Evolutionary conservation across 2,888 invertebrate genomes (phyloP), one percentile per base, ranked within the genome.

Genomic region (Leptopilina myrica): DNA sequence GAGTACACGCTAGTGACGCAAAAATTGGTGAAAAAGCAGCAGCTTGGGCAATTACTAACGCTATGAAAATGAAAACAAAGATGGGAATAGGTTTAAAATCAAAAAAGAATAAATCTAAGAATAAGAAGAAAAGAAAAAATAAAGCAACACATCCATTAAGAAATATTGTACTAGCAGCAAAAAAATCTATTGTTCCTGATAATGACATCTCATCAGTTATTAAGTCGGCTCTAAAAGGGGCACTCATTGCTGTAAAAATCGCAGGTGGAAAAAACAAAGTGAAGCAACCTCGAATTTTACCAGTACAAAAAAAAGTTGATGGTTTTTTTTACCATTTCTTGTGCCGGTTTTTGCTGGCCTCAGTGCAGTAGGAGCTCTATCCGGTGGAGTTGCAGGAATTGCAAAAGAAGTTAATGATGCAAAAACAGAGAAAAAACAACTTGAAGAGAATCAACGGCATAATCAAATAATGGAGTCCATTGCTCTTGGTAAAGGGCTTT

Each of bases 401-500:
- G 66, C 43, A 40, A 77, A 81, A 59, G 59, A n/a, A 8, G 59
- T 59, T 59, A 59, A 14, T n/a, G 6, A 59, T n/a, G 59, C n/a
- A 59, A 59, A 59, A 59, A 15, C 14, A 59, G 59, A n/a, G n/a
- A 59, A 59, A 59, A 59, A 59, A n/a, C 59, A 59, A 64, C 80
- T 88, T 43, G 77, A 81, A 9, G 88, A 89, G 78, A 78, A 77
- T 12, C 73, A 85, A 80, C 79, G 87, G 15, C 88, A 89, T 80
- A 88, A 89, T 79, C 69, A 82, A 79, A 81, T 80, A 14, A 87
- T 88, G 85, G 85, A 88, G 80, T 81, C 78, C 2, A 82, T 87
- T 14, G 59, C 59, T 15, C 14, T 59, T 5, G 59, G 59, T 7
- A 59, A 15, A 59, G 59, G n/a, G 6, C 15, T 59, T n/a, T 59